Conservation (phyloP, 2,888 invertebrate genomes). For the Parthenolecanium corni region DNA sequence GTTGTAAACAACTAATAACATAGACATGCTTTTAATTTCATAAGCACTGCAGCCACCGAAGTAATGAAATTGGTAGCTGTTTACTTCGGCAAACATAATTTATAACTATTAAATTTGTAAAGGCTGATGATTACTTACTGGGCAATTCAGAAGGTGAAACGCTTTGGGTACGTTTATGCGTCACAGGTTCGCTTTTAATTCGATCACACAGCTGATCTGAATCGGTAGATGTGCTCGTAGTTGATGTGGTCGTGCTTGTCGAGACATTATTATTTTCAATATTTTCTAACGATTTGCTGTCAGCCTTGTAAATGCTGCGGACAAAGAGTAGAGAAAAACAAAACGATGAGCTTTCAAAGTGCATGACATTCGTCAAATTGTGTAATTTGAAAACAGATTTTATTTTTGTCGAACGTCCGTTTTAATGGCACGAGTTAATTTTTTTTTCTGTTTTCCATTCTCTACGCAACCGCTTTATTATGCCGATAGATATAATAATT, state of each 20-base stretch:
- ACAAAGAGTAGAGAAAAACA: not conserved
- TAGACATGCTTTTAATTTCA: no score
- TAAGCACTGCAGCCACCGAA: no score
- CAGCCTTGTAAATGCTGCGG: slow-evolving; percentile 20
- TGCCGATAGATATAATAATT: slow-evolving; percentile 3
- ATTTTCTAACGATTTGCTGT: slow-evolving; percentile 11
- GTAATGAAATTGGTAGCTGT: no score
- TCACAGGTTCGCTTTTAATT: slow-evolving; percentile 15
- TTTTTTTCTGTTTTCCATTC: not conserved
- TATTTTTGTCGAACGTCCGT: not conserved
- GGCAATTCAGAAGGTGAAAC: slow-evolving; percentile 17
- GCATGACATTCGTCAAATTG: not conserved
- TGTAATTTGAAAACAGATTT: not conserved
- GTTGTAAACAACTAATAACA: no score
- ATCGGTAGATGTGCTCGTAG: slow-evolving; percentile 14
- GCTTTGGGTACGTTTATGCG: slow-evolving; percentile 24
- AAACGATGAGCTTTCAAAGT: not conserved
- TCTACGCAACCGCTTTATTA: not conserved
- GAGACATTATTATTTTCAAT: slow-evolving; percentile 13
- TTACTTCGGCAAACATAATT: no score
- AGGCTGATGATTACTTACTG: no score
- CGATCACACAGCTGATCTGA: slow-evolving; percentile 13
- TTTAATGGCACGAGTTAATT: not conserved
- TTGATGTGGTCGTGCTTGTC: slow-evolving; percentile 7
- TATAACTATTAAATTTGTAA: no score